Evolutionary conservation across 2,888 invertebrate genomes (phyloP), one percentile per base, ranked within the genome.

Genomic region (Teinopalpus imperialis): DNA sequence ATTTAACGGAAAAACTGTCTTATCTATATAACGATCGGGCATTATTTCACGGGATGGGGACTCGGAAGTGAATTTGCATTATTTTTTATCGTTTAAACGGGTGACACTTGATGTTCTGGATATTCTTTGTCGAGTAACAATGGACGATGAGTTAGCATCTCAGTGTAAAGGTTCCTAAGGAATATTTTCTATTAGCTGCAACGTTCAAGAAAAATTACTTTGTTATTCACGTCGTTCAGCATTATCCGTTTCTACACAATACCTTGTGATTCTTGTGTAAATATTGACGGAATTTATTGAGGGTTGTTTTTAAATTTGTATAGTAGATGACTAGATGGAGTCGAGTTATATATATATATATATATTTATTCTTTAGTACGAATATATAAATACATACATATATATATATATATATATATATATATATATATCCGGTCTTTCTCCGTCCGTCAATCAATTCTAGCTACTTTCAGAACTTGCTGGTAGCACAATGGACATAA

Each of bases 1-100:
- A 81, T 85, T 83, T 81, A 77, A 80, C 74, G 74, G 73, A 79
- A 78, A 80, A 81, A 74, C 73, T 77, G 69, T 65, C 71, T 80
- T 82, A 81, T 82, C 81, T 71, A 67, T 69, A 68, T 76, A 75
- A 81, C 78, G 80, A 83, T 83, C 78, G 66, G 64, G 59, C 77
- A 74, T 80, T 80, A 79, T 68, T 71, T 66, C 68, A 58, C 56
- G 63, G 54, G 60, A 67, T 61, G 63, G 63, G 57, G 57, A 56
- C 56, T 60, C 57, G 62, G n/a, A 61, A 76, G 77, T 83, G 82
- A 81, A 80, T 81, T 74, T 81, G 79, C 83, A 81, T 85, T 81
- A 81, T 81, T 81, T n/a, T 83, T 83, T 78, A 76, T 74, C 76
- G 71, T 69, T 73, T 63, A 65, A 63, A 55, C 53, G 60, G 60